Evolutionary conservation across 2,888 invertebrate species (phyloP).

Genomic region (Periphyllus acericola): DNA sequence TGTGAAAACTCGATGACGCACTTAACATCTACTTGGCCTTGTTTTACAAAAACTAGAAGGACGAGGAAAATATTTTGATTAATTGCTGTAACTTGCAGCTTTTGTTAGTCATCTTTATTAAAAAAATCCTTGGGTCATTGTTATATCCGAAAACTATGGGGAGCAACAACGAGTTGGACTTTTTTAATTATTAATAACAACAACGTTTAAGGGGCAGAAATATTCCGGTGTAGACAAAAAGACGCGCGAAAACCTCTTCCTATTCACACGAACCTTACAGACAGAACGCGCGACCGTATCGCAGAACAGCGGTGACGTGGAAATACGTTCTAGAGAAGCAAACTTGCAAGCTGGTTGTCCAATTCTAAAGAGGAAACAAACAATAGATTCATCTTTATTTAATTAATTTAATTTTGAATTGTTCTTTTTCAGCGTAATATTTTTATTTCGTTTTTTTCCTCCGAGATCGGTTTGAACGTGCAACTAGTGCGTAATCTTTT

Average conservation of each 20-base stretch:
- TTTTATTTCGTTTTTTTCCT: neutral
- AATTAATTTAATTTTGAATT: slow-evolving; percentile 35
- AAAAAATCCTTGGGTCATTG: slow-evolving; percentile 52
- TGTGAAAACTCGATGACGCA: slow-evolving; percentile 46
- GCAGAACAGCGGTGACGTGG: neutral
- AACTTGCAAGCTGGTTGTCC: neutral
- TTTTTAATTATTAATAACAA: slow-evolving; percentile 55
- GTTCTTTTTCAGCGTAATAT: neutral
- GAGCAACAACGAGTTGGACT: neutral
- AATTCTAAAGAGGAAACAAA: slow-evolving; percentile 18
- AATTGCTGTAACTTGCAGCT: slow-evolving; percentile 55
- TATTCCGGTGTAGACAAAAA: slow-evolving; percentile 15
- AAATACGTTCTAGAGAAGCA: slow-evolving; percentile 43
- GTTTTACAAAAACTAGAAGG: slow-evolving; percentile 39
- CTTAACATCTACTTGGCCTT: slow-evolving; percentile 60
- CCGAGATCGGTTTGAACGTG: neutral
- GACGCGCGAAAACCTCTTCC: slow-evolving; percentile 22
- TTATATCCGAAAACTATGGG: slow-evolving; percentile 39
- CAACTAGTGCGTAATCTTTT: neutral
- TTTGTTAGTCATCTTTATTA: slow-evolving; percentile 60
- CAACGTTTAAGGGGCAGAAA: slow-evolving; percentile 50
- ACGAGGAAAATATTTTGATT: slow-evolving; percentile 55
- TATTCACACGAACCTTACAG: neutral
- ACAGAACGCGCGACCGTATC: slow-evolving; percentile 8
- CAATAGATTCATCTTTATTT: slow-evolving; percentile 33